Base-by-base conservation (phyloP, 53 echinoderm and acorn worm species). In the Apostichopus leukothele region DNA sequence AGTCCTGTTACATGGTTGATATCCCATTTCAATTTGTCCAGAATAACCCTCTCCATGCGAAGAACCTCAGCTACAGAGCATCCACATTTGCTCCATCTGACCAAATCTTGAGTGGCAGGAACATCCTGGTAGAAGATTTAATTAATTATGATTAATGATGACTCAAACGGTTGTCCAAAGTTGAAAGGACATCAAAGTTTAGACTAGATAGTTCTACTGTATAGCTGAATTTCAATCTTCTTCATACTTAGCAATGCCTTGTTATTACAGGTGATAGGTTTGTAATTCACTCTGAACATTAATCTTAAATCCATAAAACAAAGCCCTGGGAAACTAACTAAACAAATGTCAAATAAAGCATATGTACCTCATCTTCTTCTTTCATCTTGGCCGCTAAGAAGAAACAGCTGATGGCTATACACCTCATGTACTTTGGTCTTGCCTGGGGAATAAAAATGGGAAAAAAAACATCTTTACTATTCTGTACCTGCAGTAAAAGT, bases 1-100 rank as follows among this genome's bases (percentile, higher is more conserved):
- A 99, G 87, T 60, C 94, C 84, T 11, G 94, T 96, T 59, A 93
- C 83, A 53, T 91, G 90, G 86, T 96, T 91, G 21, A 99, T 91
- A 83, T 99, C 94, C 99, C 99, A 99, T 88, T 91, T 93, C 83
- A 99, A 92, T 84, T 99, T 99, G 90, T 99, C 99, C 19, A 99
- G 90, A 67, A 99, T 90, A 19, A 94, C 94, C 26, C 96, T 94
- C 88, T 99, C 99, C 99, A 99, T 99, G 53, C 99, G 94, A n/a
- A 96, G 93, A 54, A 99, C 93, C 76, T 99, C 99, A 53, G 90
- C 90, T 20, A 99, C 99, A 63, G 96, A 92, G 79, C 96, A 99
- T 75, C 93, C 93, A 83, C 99, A 96, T 55, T 92, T 88, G 80
- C 96, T 99, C 88, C 93, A 94, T 60, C 90, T 84, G 4, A 99